These are phyloP conservation scores for Syngnathus scovelli DNA, from an alignment of 2,113 vertebrate genomes.

Conservation along the genomic window DNA sequence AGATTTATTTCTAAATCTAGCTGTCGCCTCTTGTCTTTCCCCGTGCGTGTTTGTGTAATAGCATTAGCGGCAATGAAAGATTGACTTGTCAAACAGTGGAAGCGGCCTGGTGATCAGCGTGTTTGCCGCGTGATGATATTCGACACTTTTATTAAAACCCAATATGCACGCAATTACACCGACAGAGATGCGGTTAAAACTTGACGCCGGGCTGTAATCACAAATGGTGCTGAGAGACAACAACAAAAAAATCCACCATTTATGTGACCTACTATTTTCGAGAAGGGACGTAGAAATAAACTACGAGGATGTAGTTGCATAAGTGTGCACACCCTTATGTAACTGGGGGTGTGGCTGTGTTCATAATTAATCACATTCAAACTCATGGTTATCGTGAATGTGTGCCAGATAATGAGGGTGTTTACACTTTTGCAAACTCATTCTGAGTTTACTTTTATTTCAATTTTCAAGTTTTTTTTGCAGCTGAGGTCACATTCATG, in stretches of 20 bases:
- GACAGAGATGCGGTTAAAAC: slow-evolving; percentile 45
- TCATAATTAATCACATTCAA: too few relatives aligned
- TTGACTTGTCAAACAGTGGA: slow-evolving; percentile 73
- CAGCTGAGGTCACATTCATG: too few relatives aligned
- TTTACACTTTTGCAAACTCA: not conserved
- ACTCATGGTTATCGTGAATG: too few relatives aligned
- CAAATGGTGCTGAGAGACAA: slow-evolving; percentile 15
- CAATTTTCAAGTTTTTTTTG: too few relatives aligned
- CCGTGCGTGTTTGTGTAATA: slow-evolving; percentile 12
- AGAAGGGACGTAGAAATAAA: too few relatives aligned
- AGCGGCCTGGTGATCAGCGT: slow-evolving; percentile 62
- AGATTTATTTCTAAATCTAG: slow-evolving; percentile 27
- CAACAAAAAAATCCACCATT: too few relatives aligned
- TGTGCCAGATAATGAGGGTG: too few relatives aligned
- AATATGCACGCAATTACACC: slow-evolving; percentile 66
- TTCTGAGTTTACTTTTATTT: too few relatives aligned
- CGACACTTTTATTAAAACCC: slow-evolving; percentile 70
- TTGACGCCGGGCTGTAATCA: slow-evolving; percentile 28
- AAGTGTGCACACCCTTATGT: too few relatives aligned
- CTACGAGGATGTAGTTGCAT: too few relatives aligned
- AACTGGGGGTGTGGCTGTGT: too few relatives aligned
- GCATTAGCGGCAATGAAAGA: slow-evolving; percentile 61
- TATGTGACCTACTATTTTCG: too few relatives aligned
- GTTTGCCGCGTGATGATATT: slow-evolving; percentile 70
- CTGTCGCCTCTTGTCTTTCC: slow-evolving; percentile 18